Evolutionary conservation across 2,797 vertebrate species (phyloP).

Genomic region (Thripadectes ignobilis): DNA sequence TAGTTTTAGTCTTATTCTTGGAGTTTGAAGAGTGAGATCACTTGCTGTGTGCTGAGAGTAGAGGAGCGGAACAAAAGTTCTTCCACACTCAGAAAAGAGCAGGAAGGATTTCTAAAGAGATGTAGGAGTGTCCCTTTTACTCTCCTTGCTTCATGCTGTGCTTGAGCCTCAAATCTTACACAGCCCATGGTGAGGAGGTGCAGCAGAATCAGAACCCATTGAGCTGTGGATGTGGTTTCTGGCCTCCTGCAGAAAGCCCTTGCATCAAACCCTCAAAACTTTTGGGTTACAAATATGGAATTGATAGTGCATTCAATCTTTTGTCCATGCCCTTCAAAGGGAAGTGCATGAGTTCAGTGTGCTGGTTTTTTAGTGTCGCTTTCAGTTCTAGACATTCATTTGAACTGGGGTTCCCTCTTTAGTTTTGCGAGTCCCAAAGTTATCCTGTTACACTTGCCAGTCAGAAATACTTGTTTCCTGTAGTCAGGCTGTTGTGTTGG

Average conservation of each 20-base stretch:
- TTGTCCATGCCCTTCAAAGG: not conserved
- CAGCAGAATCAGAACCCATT: not conserved
- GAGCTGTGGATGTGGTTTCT: not conserved
- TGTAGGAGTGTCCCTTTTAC: not conserved
- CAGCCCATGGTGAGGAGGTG: accelerated
- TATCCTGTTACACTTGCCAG: not conserved
- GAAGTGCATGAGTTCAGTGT: not conserved
- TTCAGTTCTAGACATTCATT: not conserved
- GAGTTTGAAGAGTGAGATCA: not conserved
- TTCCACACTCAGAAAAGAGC: not conserved
- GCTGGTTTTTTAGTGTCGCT: not conserved
- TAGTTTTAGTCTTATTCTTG: not conserved
- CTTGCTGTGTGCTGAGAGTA: not conserved
- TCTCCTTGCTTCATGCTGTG: not conserved
- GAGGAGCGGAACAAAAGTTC: not conserved
- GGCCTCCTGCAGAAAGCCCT: not conserved
- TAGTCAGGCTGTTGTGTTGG: accelerated
- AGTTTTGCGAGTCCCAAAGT: not conserved
- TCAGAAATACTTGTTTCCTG: not conserved
- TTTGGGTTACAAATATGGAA: accelerated
- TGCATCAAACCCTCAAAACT: not conserved
- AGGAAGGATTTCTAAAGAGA: not conserved
- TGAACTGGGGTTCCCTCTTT: not conserved
- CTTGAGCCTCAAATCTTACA: not conserved
- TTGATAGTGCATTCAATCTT: not conserved